Conservation (phyloP, 2,888 invertebrate genomes). For the Hemithea aestivaria region DNA sequence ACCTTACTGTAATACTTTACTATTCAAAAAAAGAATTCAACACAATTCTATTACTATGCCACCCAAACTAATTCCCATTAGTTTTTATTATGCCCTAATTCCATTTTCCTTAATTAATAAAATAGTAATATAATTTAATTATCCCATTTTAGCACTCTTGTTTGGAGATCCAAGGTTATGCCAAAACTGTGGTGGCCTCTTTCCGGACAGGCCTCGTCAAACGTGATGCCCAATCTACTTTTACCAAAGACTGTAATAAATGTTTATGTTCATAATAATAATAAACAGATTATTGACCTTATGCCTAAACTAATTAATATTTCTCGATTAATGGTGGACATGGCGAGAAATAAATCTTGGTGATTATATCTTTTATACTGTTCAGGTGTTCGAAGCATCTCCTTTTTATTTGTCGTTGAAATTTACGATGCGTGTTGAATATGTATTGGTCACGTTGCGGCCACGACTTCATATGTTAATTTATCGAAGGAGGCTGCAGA, state of each 20-base stretch:
- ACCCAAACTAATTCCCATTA: no score
- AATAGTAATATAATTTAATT: no score
- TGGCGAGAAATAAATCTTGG: constrained; percentile 57
- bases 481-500: constrained; percentile 50
- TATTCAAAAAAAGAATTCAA: no score
- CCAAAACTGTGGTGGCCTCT: not conserved
- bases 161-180: no score
- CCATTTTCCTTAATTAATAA: no score
- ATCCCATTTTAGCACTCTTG: no score
- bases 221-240: constrained; percentile 17
- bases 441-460: constrained; percentile 55
- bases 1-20: no score
- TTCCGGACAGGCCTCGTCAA: constrained; percentile 17
- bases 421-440: constrained; percentile 57
- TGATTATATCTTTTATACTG: constrained; percentile 51
- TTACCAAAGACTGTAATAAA: constrained; percentile 15
- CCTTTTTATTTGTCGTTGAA: constrained; percentile 54
- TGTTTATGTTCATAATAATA: constrained; percentile 29
- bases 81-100: no score
- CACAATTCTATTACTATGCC: no score
- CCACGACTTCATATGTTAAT: constrained; percentile 59
- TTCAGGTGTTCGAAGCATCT: constrained; percentile 53
- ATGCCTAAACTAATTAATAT: constrained; percentile 55
- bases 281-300: constrained; percentile 62
- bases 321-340: constrained; percentile 51